phyloP scores from a whole-genome alignment of 1,140 invertebrate genomes.

The Eubasilissa regina region DNA sequence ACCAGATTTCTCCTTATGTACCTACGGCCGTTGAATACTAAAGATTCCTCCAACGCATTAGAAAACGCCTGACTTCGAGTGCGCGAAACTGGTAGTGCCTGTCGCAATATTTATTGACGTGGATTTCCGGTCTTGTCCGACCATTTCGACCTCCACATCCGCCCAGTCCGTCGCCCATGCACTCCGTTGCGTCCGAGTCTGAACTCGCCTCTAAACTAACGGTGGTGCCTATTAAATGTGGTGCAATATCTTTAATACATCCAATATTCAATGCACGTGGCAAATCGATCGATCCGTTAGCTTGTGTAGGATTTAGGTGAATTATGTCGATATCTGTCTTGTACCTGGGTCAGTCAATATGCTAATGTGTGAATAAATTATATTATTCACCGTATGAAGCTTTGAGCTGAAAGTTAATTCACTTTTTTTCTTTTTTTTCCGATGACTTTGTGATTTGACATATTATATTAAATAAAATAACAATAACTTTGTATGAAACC shows the following conservation, averaged over 20 bases:
- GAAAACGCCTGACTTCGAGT: neutral
- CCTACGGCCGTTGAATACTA: neutral
- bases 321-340: too few relatives aligned
- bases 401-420: too few relatives aligned
- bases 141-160: neutral
- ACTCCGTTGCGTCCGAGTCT: neutral
- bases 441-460: too few relatives aligned
- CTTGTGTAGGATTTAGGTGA: too few relatives aligned
- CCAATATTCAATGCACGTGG: too few relatives aligned
- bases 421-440: too few relatives aligned
- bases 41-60: constrained; percentile 2
- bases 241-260: constrained; percentile 9
- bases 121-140: constrained; percentile 12
- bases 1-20: neutral
- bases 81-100: neutral
- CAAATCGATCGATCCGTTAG: too few relatives aligned
- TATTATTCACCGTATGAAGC: too few relatives aligned
- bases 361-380: too few relatives aligned
- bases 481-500: too few relatives aligned
- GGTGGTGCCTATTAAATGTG: neutral
- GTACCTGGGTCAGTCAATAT: too few relatives aligned
- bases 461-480: too few relatives aligned
- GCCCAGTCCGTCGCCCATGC: constrained; percentile 5
- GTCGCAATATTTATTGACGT: neutral
- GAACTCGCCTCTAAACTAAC: neutral